Evolutionary conservation across 2,113 vertebrate genomes (phyloP).

Genomic region (Anthoscopus minutus): DNA sequence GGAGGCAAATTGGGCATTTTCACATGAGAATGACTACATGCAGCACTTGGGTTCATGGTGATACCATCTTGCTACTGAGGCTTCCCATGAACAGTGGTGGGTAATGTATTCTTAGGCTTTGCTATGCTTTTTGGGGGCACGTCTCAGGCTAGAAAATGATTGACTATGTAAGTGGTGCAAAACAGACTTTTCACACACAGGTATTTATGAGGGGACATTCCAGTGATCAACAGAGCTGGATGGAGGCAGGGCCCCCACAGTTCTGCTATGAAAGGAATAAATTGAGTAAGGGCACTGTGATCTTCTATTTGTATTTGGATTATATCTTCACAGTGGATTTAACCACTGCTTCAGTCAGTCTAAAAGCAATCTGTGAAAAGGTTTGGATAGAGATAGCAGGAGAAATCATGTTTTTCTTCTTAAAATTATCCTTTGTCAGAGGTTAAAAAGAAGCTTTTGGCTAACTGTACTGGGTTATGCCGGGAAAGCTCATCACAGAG

Average conservation of each 20-base stretch:
- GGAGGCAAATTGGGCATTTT: background rate
- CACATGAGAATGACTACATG: background rate
- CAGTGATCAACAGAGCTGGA: background rate
- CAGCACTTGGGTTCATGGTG: background rate
- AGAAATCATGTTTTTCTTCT: background rate
- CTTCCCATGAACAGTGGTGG: background rate
- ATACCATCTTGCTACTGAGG: background rate
- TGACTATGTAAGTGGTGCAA: background rate
- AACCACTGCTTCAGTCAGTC: background rate
- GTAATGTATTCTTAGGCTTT: background rate
- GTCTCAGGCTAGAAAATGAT: background rate
- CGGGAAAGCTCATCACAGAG: constrained; percentile 9
- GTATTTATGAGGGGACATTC: background rate
- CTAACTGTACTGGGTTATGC: background rate
- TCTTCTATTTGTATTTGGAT: background rate
- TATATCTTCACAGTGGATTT: background rate
- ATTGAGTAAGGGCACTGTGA: background rate
- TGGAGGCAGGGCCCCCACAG: background rate
- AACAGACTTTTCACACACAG: background rate
- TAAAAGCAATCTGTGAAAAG: background rate
- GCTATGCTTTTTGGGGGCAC: background rate
- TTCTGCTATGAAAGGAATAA: background rate
- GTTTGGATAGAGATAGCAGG: background rate
- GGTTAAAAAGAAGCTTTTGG: constrained; percentile 9
- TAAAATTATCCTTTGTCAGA: background rate